Evolutionary conservation across 2,113 vertebrate species (phyloP).

Genomic region (Cricetomys ansorgei): DNA sequence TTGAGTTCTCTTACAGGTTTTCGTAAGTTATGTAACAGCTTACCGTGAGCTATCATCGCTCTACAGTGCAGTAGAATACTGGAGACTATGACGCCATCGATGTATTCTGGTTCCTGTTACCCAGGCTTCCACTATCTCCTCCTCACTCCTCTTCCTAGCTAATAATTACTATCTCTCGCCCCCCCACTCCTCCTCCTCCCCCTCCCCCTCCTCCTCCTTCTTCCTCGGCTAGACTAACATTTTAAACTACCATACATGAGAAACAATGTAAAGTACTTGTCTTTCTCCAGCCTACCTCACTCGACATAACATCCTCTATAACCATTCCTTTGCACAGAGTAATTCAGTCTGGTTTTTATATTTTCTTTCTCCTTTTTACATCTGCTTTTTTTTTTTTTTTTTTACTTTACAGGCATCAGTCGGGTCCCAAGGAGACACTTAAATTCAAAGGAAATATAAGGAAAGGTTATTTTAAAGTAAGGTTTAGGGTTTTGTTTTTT

Average conservation of each 20-base stretch:
- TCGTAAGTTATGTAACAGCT: not conserved
- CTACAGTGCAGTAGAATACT: not conserved
- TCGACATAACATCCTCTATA: not conserved
- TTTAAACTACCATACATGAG: not conserved
- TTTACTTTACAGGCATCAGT: conserved; percentile 19
- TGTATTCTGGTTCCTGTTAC: not conserved
- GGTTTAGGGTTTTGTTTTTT: not conserved
- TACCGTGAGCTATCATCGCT: not conserved
- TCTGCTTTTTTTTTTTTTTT: not conserved
- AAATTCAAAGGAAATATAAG: conserved; percentile 33
- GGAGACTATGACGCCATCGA: not conserved
- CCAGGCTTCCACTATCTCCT: not conserved
- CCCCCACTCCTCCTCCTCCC: not conserved
- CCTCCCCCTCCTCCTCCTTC: not conserved
- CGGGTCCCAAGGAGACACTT: not conserved
- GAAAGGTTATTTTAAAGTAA: conserved; percentile 9
- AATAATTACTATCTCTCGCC: not conserved
- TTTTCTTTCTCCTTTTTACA: conserved; percentile 46
- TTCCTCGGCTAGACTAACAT: not conserved
- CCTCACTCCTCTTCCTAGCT: not conserved
- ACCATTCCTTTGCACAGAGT: not conserved
- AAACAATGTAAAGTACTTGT: not conserved
- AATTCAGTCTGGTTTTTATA: not conserved
- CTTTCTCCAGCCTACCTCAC: not conserved
- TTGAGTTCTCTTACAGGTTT: not conserved